Evolutionary conservation across 2,888 invertebrate genomes (phyloP).

Genomic region (Aquatica leii): DNA sequence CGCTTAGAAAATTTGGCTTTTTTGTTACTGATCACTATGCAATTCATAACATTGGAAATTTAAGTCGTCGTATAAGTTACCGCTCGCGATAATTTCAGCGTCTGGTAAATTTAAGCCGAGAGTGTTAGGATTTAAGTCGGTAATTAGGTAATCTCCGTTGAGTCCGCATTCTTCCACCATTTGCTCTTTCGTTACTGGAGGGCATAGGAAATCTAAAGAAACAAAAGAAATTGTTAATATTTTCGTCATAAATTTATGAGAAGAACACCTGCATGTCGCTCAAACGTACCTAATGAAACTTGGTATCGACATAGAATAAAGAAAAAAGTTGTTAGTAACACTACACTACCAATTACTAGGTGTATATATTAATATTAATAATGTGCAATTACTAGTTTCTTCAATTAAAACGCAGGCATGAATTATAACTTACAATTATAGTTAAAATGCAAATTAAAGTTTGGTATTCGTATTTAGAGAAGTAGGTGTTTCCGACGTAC

Average conservation of each 20-base stretch:
- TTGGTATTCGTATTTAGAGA: no score
- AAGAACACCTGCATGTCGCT: not conserved
- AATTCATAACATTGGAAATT: slow-evolving; percentile 66
- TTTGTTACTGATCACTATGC: slow-evolving; percentile 46
- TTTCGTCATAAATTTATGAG: not conserved
- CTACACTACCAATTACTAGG: slow-evolving; percentile 6
- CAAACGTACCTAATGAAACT: slow-evolving; percentile 47
- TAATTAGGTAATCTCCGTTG: slow-evolving; percentile 65
- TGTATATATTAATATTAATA: not conserved
- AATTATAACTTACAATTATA: no score
- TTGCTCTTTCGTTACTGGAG: slow-evolving; percentile 77
- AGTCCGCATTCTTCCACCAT: slow-evolving; percentile 81
- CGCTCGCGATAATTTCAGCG: slow-evolving; percentile 62
- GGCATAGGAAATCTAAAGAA: slow-evolving; percentile 65
- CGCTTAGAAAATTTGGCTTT: slow-evolving; percentile 13
- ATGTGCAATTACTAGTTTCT: no score
- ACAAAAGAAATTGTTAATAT: no score
- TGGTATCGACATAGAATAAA: slow-evolving; percentile 46
- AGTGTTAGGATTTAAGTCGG: slow-evolving; percentile 64
- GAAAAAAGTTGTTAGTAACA: slow-evolving; percentile 33
- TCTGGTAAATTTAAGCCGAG: slow-evolving; percentile 64
- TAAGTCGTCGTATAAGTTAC: slow-evolving; percentile 63
- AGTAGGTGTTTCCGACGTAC: no score
- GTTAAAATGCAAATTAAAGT: no score
- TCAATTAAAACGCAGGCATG: no score